Conservation (phyloP, 1,140 invertebrate species). For the Cotesia vestalis region DNA sequence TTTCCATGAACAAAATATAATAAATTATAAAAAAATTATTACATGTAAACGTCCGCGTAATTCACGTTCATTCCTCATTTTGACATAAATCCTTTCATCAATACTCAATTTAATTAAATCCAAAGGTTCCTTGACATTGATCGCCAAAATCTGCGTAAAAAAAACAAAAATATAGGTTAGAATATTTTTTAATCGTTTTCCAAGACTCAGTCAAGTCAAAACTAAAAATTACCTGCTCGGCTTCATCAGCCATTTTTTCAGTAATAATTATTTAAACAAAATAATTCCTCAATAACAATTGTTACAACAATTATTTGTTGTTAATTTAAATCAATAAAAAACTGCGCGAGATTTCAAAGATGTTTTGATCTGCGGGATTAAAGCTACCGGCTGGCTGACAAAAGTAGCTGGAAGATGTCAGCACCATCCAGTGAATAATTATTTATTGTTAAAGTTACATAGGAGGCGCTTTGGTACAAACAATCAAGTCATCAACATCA, state of each 20-base stretch:
- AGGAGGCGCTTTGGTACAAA: too few species aligned
- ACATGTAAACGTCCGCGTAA: slow-evolving; percentile 92
- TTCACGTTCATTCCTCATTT: slow-evolving; percentile 98
- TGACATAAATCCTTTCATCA: slow-evolving; percentile 98
- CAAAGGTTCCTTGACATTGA: slow-evolving; percentile 95
- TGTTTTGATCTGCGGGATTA: too few species aligned
- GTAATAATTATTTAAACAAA: slow-evolving; percentile 3
- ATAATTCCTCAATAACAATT: neutral
- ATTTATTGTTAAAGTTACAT: too few species aligned
- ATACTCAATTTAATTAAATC: slow-evolving; percentile 95
- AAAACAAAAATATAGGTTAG: slow-evolving; percentile 35
- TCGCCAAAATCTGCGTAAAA: slow-evolving; percentile 74
- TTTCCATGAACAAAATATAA: too few species aligned
- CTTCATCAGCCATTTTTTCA: slow-evolving; percentile 58
- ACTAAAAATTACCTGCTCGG: slow-evolving; percentile 58
- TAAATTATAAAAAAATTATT: slow-evolving; percentile 58
- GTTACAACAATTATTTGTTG: too few species aligned
- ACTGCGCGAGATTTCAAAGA: too few species aligned
- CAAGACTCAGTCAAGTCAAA: neutral
- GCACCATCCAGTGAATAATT: too few species aligned
- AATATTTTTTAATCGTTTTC: slow-evolving; percentile 21
- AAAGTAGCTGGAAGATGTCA: too few species aligned
- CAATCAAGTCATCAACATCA: slow-evolving; percentile 4
- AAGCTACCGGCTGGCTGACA: too few species aligned
- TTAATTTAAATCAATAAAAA: neutral